Evolutionary conservation across 2,888 invertebrate genomes (phyloP), one percentile per base, ranked within the genome.

Genomic region (Automeris io): DNA sequence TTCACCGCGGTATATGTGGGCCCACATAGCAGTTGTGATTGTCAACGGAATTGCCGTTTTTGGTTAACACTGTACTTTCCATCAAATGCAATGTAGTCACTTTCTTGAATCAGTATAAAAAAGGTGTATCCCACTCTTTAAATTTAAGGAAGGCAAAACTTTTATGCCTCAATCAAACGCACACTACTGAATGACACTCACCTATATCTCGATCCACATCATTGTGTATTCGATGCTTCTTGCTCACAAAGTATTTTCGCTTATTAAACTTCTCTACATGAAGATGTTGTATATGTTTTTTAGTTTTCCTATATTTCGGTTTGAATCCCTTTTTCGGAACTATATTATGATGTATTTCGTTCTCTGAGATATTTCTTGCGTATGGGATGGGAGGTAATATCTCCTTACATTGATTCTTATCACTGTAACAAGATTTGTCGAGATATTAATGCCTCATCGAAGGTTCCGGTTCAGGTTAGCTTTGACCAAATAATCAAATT

Each of bases 311-410:
- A 39, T 61, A 59, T 51, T 82, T 82, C 9, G 61, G 52, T 48
- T 73, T 79, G 50, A 75, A 68, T 0, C 85, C 83, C 42, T 87
- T 85, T 40, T 86, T 86, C 0, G 81, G 57, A 0, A 83, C 82
- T 46, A 83, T 77, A 0, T 74, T 47, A 29, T 77, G 77, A 45
- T 79, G 79, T 1, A 63, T 46, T n/a, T 73, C 78, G 43, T 61
- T 70, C 11, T 61, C 67, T 2, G 78, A 61, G 25, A 69, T 33
- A 40, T 83, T 80, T 40, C 66, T 54, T 0, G 71, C 55, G 48
- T 78, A 77, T 3, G 74, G 70, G 7, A 65, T 52, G 2, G 68
- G 61, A 13, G 68, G 54, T 1, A 77, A 31, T 0, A 54, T 44
- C 64, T 83, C 81, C 44, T 70, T 74, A 58, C 83, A 82, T 2